A percentile compares a stretch with the other conserved stretches of the same genome.
Evolutionary conservation across 1,140 invertebrate species (phyloP).

Genomic region (Mylabris phalerata): DNA sequence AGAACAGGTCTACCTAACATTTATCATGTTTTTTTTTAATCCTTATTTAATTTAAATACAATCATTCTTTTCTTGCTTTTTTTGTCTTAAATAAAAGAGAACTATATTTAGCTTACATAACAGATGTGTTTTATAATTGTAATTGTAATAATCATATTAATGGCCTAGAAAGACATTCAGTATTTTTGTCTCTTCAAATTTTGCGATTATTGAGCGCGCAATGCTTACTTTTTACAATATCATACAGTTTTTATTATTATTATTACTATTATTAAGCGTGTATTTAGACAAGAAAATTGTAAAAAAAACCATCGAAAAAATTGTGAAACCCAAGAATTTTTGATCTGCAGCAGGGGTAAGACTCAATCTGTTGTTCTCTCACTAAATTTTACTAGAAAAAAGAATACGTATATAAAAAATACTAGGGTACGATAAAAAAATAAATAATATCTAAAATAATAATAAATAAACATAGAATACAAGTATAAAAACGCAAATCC

Average conservation of each 20-base stretch:
- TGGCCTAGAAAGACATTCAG: constrained; percentile 18
- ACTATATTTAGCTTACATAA: constrained; percentile 35
- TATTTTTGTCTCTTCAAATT: constrained; percentile 2
- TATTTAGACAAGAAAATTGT: not conserved
- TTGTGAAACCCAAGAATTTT: not conserved
- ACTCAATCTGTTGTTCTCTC: too few relatives aligned
- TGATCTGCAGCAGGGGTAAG: too few relatives aligned
- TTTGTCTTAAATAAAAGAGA: constrained; percentile 12
- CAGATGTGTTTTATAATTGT: not conserved
- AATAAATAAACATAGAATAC: constrained; percentile 19
- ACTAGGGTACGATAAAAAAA: constrained; percentile 13
- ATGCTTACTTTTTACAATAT: constrained; percentile 21
- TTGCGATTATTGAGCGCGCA: too few relatives aligned
- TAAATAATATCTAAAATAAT: constrained; percentile 19
- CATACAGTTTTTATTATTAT: not conserved
- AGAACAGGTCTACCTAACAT: constrained; percentile 40
- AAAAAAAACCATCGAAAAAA: constrained; percentile 2
- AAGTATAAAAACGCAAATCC: constrained; percentile 24
- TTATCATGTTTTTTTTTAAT: constrained; percentile 18
- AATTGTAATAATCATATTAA: constrained; percentile 15
- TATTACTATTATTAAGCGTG: too few relatives aligned
- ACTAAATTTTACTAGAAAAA: too few relatives aligned
- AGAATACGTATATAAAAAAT: constrained; percentile 17
- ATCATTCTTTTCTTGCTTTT: constrained; percentile 18
- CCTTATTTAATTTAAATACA: constrained; percentile 27